These are phyloP conservation scores for Tipula helvola DNA, from an alignment of 2,888 invertebrate species.

Conservation along the genomic window DNA sequence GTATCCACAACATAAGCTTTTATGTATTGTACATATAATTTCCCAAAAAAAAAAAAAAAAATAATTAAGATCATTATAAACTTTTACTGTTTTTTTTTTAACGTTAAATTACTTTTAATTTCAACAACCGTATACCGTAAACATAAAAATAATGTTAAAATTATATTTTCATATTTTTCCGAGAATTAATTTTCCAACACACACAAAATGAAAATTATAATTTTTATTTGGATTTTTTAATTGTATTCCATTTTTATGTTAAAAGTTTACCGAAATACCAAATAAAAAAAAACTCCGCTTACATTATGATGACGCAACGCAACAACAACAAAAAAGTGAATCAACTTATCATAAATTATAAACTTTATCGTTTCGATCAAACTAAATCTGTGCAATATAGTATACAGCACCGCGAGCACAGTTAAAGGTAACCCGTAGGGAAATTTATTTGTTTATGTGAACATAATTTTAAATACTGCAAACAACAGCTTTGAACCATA, in stretches of 20 bases:
- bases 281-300: neutral
- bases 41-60: neutral
- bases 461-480: too few species aligned
- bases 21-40: neutral
- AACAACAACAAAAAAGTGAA: neutral
- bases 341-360: neutral
- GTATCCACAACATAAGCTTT: neutral
- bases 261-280: neutral
- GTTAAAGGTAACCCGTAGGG: neutral
- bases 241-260: neutral
- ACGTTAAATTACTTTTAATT: neutral
- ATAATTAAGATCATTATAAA: neutral
- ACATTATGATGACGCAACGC: neutral
- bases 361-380: neutral
- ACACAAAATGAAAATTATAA: neutral
- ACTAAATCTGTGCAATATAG: neutral
- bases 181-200: neutral
- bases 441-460: neutral
- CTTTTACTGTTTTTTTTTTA: neutral
- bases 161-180: neutral
- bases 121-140: neutral
- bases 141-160: neutral
- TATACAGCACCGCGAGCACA: neutral
- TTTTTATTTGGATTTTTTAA: neutral
- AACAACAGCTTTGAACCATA: too few species aligned